These are phyloP conservation scores for Platypus cylindrus DNA, from an alignment of 2,888 invertebrate species.

Conservation along the genomic window DNA sequence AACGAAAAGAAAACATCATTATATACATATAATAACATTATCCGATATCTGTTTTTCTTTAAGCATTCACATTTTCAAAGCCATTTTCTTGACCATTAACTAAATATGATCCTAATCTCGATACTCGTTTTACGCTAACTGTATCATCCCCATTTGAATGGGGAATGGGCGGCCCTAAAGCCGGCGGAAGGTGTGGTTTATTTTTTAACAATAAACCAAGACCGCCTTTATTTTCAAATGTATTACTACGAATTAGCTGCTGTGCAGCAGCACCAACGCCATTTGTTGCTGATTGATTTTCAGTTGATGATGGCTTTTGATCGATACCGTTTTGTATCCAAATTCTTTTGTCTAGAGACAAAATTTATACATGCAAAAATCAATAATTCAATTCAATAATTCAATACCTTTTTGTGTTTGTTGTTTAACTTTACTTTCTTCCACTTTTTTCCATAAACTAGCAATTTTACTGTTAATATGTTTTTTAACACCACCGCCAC, in stretches of 20 bases:
- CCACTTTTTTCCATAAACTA: constrained; percentile 67
- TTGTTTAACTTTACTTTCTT: constrained; percentile 48
- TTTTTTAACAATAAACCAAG: constrained; percentile 22
- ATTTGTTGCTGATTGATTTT: constrained; percentile 30
- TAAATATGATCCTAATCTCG: constrained; percentile 40
- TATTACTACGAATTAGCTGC: constrained; percentile 47
- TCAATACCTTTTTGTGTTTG: constrained; percentile 12
- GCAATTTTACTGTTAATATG: constrained; percentile 70
- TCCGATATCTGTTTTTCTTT: too few species aligned
- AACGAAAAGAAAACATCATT: too few species aligned
- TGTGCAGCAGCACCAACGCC: too few species aligned
- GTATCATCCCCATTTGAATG: constrained; percentile 21
- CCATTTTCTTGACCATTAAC: too few species aligned
- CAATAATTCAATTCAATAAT: not conserved
- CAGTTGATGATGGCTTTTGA: constrained; percentile 10
- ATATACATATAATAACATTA: too few species aligned
- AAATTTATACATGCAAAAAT: constrained; percentile 1
- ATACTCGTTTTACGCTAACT: constrained; percentile 34
- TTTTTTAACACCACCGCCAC: too few species aligned
- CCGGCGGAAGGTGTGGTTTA: constrained; percentile 15
- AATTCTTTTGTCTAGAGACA: constrained; percentile 16
- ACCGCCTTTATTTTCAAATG: constrained; percentile 44
- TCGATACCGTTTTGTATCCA: constrained; percentile 29
- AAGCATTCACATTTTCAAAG: too few species aligned
- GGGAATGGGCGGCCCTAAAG: constrained; percentile 4